Conservation (phyloP, 2,888 invertebrate species). For the Heliconius ethilla region DNA sequence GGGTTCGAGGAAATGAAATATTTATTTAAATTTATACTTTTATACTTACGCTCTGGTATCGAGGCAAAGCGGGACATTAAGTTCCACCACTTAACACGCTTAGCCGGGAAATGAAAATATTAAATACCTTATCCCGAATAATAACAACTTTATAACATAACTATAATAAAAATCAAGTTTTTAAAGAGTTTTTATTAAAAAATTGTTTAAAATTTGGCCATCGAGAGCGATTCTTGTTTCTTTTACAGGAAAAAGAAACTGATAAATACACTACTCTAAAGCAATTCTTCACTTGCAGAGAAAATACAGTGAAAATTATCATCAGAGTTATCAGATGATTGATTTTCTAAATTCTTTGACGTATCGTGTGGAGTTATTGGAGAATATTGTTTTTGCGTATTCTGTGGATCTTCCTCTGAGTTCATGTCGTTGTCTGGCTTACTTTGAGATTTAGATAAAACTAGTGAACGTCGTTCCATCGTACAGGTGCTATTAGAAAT, state of each 20-base stretch:
- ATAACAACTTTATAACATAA: background rate
- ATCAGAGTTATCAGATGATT: background rate
- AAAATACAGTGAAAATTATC: background rate
- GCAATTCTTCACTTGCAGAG: slow-evolving; percentile 17
- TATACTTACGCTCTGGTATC: too few species aligned
- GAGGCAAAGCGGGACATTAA: too few species aligned
- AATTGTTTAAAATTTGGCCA: background rate
- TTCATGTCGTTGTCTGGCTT: slow-evolving; percentile 13
- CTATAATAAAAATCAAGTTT: background rate
- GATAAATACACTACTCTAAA: slow-evolving; percentile 29
- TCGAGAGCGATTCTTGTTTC: background rate
- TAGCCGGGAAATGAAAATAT: too few species aligned
- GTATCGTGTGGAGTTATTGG: slow-evolving; percentile 22
- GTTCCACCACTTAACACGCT: too few species aligned
- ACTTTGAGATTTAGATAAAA: slow-evolving; percentile 12
- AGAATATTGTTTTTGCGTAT: slow-evolving; percentile 26
- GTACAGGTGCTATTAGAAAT: slow-evolving; percentile 49
- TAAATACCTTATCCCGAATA: background rate
- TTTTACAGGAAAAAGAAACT: background rate
- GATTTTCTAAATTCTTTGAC: background rate
- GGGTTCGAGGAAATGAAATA: too few species aligned
- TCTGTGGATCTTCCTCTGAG: slow-evolving; percentile 17
- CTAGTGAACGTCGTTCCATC: slow-evolving; percentile 20
- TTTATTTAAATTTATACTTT: too few species aligned
- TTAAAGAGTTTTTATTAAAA: background rate